Conservation (phyloP, 2,888 invertebrate genomes). For the Eledona agricola region DNA sequence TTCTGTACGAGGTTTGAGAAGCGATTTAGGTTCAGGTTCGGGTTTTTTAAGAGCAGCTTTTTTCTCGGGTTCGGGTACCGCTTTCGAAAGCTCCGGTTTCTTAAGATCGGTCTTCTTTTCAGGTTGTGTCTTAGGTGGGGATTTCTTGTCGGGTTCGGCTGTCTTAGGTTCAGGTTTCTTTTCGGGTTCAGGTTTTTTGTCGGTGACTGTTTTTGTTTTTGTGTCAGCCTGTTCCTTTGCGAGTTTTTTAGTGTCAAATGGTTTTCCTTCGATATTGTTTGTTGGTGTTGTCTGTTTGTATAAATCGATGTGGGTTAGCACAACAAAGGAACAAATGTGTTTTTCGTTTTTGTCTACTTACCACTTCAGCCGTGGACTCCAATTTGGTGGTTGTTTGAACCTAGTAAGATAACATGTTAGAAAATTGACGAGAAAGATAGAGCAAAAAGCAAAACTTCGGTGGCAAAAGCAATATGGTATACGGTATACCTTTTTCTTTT, state of each 20-base stretch:
- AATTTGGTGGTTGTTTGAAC: conserved; percentile 51
- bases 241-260: conserved; percentile 58
- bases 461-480: no score
- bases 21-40: conserved; percentile 26
- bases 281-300: conserved; percentile 53
- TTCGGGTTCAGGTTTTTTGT: conserved; percentile 40
- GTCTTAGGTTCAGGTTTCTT: conserved; percentile 45
- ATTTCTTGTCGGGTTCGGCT: conserved; percentile 35
- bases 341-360: conserved; percentile 46
- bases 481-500: conserved; percentile 59
- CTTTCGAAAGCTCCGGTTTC: conserved; percentile 35
- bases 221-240: conserved; percentile 43
- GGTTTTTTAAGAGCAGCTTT: conserved; percentile 46
- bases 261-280: conserved; percentile 63
- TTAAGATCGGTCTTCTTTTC: conserved; percentile 39
- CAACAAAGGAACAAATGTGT: conserved; percentile 24
- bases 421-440: conserved; percentile 2
- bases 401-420: conserved; percentile 41
- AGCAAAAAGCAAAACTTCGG: conserved; percentile 20
- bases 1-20: conserved; percentile 31
- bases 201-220: conserved; percentile 18
- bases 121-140: conserved; percentile 37
- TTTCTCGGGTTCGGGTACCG: no score
- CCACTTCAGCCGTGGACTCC: conserved; percentile 57
- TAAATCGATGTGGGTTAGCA: conserved; percentile 18